phyloP scores from a whole-genome alignment of 2,888 invertebrate species.

The Thera britannica region DNA sequence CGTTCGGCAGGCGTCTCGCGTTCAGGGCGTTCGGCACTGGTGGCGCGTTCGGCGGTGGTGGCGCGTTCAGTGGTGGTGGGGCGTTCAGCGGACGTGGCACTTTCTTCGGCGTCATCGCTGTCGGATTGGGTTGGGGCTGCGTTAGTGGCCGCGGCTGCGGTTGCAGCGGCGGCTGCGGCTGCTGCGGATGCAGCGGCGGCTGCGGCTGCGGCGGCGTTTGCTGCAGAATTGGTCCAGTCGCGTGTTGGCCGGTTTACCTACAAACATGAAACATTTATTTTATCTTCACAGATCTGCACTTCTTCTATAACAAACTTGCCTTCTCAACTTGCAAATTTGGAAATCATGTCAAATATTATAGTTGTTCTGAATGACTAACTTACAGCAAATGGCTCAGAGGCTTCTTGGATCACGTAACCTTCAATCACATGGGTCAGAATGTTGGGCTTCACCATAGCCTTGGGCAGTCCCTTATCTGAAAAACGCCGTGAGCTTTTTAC shows the following conservation, averaged over 20 bases:
- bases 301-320: not conserved
- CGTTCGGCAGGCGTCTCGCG: no score
- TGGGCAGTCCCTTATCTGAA: slow-evolving; percentile 87
- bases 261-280: not conserved
- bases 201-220: slow-evolving; percentile 1
- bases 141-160: not conserved
- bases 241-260: slow-evolving; percentile 80
- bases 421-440: slow-evolving; percentile 98
- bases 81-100: no score
- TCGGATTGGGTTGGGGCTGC: not conserved
- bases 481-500: not conserved
- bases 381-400: slow-evolving; percentile 95
- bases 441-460: slow-evolving; percentile 97
- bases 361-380: slow-evolving; percentile 58
- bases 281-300: not conserved
- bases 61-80: no score
- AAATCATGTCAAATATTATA: not conserved
- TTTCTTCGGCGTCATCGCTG: no score
- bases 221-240: slow-evolving; percentile 61
- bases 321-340: not conserved
- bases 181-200: not conserved
- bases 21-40: no score
- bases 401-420: slow-evolving; percentile 98
- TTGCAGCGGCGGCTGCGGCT: not conserved
- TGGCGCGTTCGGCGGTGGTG: no score